Evolutionary conservation across 1,140 invertebrate species (phyloP).

Genomic region (Aphelenchoides avenae): DNA sequence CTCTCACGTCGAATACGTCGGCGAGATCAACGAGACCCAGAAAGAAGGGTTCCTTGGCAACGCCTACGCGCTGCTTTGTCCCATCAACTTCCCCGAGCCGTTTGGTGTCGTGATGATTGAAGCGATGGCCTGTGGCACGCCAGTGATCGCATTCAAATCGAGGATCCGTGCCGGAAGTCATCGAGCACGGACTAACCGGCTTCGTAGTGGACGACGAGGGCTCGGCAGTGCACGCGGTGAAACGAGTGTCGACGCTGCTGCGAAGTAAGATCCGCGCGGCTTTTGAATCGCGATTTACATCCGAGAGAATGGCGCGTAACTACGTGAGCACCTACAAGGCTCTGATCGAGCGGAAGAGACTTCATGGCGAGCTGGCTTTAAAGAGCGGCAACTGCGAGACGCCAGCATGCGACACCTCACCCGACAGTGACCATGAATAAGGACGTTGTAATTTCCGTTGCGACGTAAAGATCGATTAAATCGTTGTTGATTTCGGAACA

Average conservation of each 20-base stretch:
- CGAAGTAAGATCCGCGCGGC: conserved; percentile 1
- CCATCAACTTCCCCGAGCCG: conserved; percentile 22
- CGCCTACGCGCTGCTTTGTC: conserved; percentile 19
- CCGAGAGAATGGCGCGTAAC: conserved; percentile 10
- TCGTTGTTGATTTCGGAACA: too few species aligned
- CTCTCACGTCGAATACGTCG: conserved; percentile 13
- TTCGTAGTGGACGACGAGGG: conserved; percentile 10
- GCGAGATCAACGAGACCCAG: conserved; percentile 15
- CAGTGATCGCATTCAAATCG: background rate
- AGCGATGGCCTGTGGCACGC: conserved; percentile 26
- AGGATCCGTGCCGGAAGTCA: conserved; percentile 25
- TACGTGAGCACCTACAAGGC: too few species aligned
- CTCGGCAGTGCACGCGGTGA: conserved; percentile 13
- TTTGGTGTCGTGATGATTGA: conserved; percentile 25
- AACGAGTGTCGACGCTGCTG: conserved; percentile 13
- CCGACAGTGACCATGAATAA: too few species aligned
- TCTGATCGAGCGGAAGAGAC: background rate
- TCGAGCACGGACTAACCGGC: conserved; percentile 14
- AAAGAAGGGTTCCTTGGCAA: conserved; percentile 19
- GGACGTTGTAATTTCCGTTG: too few species aligned
- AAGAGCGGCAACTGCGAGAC: background rate
- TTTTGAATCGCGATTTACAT: conserved; percentile 18
- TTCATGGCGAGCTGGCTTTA: background rate
- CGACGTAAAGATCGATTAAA: too few species aligned
- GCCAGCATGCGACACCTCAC: too few species aligned